A percentile compares a stretch with the other conserved stretches of the same genome.
phyloP scores from a whole-genome alignment of 2,888 invertebrate genomes.

The Chamaedrilus cognettii region DNA sequence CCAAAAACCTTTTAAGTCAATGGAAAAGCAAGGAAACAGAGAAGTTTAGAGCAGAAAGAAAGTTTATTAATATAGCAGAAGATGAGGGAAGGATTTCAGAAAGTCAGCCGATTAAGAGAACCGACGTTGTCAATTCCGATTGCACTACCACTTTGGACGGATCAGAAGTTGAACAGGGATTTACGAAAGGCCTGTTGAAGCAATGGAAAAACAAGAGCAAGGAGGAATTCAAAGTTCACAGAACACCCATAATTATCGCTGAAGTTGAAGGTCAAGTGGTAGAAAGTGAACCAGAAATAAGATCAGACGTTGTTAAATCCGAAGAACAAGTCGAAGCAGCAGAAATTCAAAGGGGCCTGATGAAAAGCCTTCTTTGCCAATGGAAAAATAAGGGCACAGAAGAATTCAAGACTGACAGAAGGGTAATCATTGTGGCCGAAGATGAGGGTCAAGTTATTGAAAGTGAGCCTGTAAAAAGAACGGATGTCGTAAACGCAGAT shows the following conservation, averaged over 20 bases:
- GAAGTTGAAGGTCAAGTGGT: conserved; percentile 12
- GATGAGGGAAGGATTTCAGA: conserved; percentile 8
- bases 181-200: neutral
- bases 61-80: neutral
- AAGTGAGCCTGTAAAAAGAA: conserved; percentile 19
- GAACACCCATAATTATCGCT: neutral
- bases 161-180: conserved; percentile 1
- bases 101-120: conserved; percentile 9
- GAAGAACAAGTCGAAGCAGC: neutral
- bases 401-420: neutral
- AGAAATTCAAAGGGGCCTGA: conserved; percentile 3
- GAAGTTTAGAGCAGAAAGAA: neutral
- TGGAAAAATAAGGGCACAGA: conserved; percentile 13
- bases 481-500: conserved; percentile 11
- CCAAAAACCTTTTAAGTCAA: conserved; percentile 2
- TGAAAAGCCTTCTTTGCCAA: neutral
- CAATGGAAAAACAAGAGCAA: conserved; percentile 3
- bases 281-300: conserved; percentile 11
- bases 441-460: conserved; percentile 18
- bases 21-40: conserved; percentile 6
- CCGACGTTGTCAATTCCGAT: neutral
- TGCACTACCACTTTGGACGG: neutral
- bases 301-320: conserved; percentile 9
- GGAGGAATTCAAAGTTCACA: neutral
- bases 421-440: conserved; percentile 9